Evolutionary conservation across 2,113 vertebrate genomes (phyloP), one percentile per base, ranked within the genome.

Genomic region (Epinephelus moara): DNA sequence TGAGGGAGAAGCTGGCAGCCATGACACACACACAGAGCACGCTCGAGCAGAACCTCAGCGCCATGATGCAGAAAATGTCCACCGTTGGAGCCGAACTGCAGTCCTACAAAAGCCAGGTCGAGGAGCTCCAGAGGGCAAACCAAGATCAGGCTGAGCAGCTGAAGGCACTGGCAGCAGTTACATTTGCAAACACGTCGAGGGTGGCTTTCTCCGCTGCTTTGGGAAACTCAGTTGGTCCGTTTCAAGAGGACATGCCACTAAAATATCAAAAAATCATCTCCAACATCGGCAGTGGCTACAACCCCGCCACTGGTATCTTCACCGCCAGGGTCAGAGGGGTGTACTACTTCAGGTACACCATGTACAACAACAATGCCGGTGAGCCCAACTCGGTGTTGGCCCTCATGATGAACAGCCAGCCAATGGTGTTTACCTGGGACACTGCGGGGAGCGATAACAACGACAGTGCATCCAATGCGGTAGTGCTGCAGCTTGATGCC

Each of bases 341-440:
- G 14, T 55, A 67, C 68, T 49, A 47, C 63, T 74, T 55, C 81
- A 61, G 62, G 25, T 74, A 45, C 33, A 73, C 53, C 59, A 75
- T 80, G 70, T 68, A 17, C 55, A 72, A 82, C 78, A 56, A 67
- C 53, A 62, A 71, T 64, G 47, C 21, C 0, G 52, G 42, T 12
- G 6, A 49, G 19, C 37, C 45, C 53, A 72, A 73, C 47, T 73
- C 45, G 0, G 45, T 37, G 45, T 50, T 72, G 49, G 62, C 53
- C 3, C 63, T 82, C 70, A 79, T 82, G 86, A 67, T 19, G 59
- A 85, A 75, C 71, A 56, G 15, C 25, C 30, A 72, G 66, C 18
- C 0, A 23, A 1, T 80, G 42, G 63, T 73, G 40, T 75, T 56
- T 3, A 61, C 68, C 6, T 77, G 76, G 57, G 45, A 70, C 71